Conservation (phyloP, 2,888 invertebrate species). For the Podotricha telesiphe region DNA sequence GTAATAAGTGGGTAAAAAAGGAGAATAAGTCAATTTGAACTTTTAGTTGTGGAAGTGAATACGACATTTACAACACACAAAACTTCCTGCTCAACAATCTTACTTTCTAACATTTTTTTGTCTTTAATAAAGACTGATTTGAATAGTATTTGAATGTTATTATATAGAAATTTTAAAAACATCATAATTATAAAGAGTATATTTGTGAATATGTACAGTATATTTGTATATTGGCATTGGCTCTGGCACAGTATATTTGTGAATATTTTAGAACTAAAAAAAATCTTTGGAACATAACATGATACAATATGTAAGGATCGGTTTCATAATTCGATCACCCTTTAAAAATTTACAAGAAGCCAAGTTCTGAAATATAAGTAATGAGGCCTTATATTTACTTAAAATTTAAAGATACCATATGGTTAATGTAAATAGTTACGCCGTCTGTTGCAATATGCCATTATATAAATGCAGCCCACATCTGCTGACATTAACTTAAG, state of each 20-base stretch:
- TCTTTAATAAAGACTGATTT: no score
- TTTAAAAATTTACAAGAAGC: slow-evolving; percentile 38
- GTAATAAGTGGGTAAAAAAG: not conserved
- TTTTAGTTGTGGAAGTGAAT: no score
- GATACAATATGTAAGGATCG: slow-evolving; percentile 31
- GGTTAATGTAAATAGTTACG: slow-evolving; percentile 46
- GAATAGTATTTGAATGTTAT: no score
- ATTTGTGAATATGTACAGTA: no score
- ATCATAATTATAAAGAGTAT: no score
- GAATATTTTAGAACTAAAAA: not conserved
- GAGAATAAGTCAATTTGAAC: no score
- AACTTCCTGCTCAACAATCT: no score
- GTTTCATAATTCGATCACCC: slow-evolving; percentile 37
- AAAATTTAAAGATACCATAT: slow-evolving; percentile 47
- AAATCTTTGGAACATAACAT: slow-evolving; percentile 3
- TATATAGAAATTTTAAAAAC: no score
- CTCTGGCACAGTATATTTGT: no score
- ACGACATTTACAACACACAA: no score
- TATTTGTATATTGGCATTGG: no score
- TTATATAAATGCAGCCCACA: slow-evolving; percentile 57
- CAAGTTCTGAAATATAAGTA: slow-evolving; percentile 40
- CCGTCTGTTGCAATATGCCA: slow-evolving; percentile 54
- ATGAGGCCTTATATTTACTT: slow-evolving; percentile 41
- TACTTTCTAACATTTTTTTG: no score
- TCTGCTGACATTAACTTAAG: slow-evolving; percentile 54